Evolutionary conservation across 2,888 invertebrate genomes (phyloP).

Genomic region (Arctia plantaginis): DNA sequence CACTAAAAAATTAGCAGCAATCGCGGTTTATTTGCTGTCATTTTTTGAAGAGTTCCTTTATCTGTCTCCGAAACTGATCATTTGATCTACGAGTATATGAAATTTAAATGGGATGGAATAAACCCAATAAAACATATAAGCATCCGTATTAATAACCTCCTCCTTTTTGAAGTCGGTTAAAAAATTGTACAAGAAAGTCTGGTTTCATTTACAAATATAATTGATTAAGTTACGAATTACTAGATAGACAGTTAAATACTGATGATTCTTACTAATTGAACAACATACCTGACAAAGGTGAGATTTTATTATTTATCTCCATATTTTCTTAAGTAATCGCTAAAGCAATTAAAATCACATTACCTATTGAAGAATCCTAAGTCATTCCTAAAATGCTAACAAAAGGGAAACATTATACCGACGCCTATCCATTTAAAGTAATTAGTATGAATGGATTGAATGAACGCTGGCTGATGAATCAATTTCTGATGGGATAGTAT

Average conservation of each 20-base stretch:
- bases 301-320: conserved; percentile 31
- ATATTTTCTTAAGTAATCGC: conserved; percentile 57
- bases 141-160: too few species aligned
- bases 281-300: background rate
- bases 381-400: conserved; percentile 44
- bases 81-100: too few species aligned
- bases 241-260: background rate
- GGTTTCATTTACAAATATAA: too few species aligned
- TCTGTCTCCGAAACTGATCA: too few species aligned
- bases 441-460: conserved; percentile 36
- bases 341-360: conserved; percentile 66
- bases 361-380: conserved; percentile 47
- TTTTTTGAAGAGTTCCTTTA: too few species aligned
- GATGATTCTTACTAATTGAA: background rate
- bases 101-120: too few species aligned
- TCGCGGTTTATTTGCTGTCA: too few species aligned
- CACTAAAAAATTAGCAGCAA: too few species aligned
- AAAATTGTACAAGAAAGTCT: background rate
- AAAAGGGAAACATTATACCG: conserved; percentile 34
- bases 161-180: too few species aligned
- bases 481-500: conserved; percentile 7
- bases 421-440: conserved; percentile 34
- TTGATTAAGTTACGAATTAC: too few species aligned
- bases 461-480: conserved; percentile 15
- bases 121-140: too few species aligned